Percentiles rank a stretch among this genome's conserved stretches.
Conservation (phyloP, 2,888 invertebrate species). For the Lithophane leautieri region DNA sequence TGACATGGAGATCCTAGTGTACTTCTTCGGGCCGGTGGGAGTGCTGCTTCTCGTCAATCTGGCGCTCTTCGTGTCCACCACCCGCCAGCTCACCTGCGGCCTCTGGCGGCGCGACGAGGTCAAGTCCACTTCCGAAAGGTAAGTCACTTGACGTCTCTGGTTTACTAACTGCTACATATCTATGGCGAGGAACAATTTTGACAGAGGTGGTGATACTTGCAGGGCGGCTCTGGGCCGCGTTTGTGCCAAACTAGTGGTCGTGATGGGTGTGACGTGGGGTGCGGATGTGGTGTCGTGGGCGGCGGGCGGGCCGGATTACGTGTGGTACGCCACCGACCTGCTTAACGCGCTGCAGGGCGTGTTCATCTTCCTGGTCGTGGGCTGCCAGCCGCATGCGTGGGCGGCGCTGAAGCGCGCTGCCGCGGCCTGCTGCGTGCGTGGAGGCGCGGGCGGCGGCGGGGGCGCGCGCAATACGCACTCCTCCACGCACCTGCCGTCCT, state of each 20-base stretch:
- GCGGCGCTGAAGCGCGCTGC: conserved; percentile 82
- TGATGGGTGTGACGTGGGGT: conserved; percentile 90
- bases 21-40: conserved; percentile 96
- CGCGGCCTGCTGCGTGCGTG: conserved; percentile 90
- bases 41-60: conserved; percentile 94
- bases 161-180: too few species aligned
- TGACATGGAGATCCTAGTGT: conserved; percentile 95
- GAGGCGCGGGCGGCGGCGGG: conserved; percentile 78
- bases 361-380: conserved; percentile 96
- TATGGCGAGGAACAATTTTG: background rate
- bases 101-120: conserved; percentile 97
- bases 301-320: conserved; percentile 94
- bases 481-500: conserved; percentile 95
- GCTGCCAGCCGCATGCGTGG: conserved; percentile 95
- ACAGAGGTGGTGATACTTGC: conserved; percentile 25
- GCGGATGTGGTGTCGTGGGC: conserved; percentile 96
- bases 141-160: conserved; percentile 40
- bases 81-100: conserved; percentile 96
- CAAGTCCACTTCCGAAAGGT: conserved; percentile 93
- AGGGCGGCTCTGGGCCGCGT: conserved; percentile 95
- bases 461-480: conserved; percentile 90
- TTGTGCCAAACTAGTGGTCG: conserved; percentile 95
- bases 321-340: conserved; percentile 96
- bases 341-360: conserved; percentile 97
- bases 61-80: conserved; percentile 94